Conservation (phyloP, 2,113 vertebrate genomes). For the Salvator merianae region DNA sequence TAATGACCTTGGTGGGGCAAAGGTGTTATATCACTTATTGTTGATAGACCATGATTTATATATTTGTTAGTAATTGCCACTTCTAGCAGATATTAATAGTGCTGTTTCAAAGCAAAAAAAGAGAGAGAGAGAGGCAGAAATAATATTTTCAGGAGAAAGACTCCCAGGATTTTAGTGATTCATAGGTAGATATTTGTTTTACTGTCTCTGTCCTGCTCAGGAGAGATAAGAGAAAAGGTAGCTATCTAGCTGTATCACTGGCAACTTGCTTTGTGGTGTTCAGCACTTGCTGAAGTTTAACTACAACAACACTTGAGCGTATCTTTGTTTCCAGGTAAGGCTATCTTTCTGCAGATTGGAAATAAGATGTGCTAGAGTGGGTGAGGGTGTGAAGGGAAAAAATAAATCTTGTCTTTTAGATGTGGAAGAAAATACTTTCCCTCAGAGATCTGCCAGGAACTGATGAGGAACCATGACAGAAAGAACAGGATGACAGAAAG, state of each 20-base stretch:
- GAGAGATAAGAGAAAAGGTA: slow-evolving; percentile 9
- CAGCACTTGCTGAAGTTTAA: slow-evolving; percentile 14
- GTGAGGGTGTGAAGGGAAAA: not conserved
- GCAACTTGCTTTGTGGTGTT: not conserved
- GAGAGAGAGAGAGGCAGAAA: not conserved
- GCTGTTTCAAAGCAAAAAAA: not conserved
- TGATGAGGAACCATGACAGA: not conserved
- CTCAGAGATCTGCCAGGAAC: not conserved
- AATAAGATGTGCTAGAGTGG: not conserved
- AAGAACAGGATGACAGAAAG: not conserved
- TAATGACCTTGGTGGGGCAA: not conserved
- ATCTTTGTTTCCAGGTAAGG: slow-evolving; percentile 11
- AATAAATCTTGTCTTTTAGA: not conserved
- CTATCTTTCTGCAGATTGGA: slow-evolving; percentile 20
- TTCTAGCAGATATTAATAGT: not conserved
- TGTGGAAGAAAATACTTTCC: slow-evolving; percentile 6
- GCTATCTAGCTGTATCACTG: not conserved
- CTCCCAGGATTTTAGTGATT: not conserved
- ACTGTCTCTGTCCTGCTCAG: not conserved
- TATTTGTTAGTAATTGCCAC: not conserved
- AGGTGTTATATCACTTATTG: not conserved
- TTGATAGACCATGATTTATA: not conserved
- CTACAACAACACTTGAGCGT: not conserved
- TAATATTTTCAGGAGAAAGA: not conserved
- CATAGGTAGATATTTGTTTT: not conserved